Conservation (phyloP, 2,888 invertebrate species). For the Osedax fenrisi region DNA sequence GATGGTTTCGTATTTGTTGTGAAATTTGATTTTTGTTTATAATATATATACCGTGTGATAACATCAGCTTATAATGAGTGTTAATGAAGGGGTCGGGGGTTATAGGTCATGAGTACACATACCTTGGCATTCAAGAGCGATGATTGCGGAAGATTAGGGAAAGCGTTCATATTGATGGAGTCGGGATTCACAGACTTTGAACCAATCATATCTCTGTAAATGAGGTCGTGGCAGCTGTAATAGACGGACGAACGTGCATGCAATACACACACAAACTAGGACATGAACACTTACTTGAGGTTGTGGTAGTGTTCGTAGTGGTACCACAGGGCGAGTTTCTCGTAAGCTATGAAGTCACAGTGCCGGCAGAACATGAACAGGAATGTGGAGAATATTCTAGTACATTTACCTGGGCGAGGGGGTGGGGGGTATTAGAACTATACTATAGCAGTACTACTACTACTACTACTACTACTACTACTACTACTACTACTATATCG, state of each 20-base stretch:
- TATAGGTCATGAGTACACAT: no score
- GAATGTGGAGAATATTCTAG: constrained; percentile 9
- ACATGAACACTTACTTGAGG: background rate
- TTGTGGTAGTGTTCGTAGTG: constrained; percentile 11
- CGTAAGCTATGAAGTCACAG: constrained; percentile 17
- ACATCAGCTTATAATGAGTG: no score
- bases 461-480: background rate
- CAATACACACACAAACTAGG: background rate
- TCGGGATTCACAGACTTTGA: background rate
- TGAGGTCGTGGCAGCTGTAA: background rate
- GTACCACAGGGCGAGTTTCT: constrained; percentile 15
- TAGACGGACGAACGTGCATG: background rate
- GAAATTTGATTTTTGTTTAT: no score
- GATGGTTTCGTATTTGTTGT: no score
- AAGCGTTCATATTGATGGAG: background rate
- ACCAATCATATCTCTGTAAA: constrained; percentile 3
- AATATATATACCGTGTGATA: no score
- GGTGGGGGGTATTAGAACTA: no score
- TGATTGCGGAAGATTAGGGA: background rate
- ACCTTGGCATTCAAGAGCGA: constrained; percentile 3
- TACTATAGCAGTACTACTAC: constrained; percentile 2
- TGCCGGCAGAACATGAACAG: constrained; percentile 16
- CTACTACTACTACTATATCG: constrained; percentile 2
- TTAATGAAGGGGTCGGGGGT: no score
- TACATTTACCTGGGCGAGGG: constrained; percentile 11